These are phyloP conservation scores for Tiliacea citrago DNA, from an alignment of 2,888 invertebrate genomes.

Conservation along the genomic window DNA sequence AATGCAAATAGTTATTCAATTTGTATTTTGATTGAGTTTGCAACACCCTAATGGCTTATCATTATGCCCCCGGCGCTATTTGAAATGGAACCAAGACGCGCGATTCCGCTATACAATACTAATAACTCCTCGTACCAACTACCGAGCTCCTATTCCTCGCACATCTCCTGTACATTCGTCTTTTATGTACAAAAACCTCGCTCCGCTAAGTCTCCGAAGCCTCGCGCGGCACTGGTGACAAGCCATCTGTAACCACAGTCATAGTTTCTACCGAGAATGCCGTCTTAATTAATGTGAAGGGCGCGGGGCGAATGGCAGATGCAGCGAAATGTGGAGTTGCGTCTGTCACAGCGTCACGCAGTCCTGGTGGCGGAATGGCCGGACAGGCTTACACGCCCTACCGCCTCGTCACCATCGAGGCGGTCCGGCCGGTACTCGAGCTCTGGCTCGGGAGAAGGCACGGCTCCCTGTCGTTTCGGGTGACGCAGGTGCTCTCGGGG, in stretches of 20 bases:
- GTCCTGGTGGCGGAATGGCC: too few relatives aligned
- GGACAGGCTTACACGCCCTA: too few relatives aligned
- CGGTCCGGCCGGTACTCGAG: too few relatives aligned
- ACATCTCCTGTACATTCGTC: neutral
- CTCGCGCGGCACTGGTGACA: neutral
- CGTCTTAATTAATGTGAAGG: neutral
- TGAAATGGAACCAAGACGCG: neutral
- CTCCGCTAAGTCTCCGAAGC: neutral
- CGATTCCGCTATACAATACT: neutral
- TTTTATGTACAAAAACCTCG: neutral
- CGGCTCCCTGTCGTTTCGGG: too few relatives aligned
- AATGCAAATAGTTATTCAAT: neutral
- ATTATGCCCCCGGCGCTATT: neutral
- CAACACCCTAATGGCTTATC: neutral
- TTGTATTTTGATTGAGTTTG: neutral
- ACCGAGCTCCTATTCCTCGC: neutral
- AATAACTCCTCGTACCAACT: neutral
- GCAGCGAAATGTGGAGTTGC: too few relatives aligned
- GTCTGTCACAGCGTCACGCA: too few relatives aligned
- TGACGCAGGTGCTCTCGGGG: too few relatives aligned
- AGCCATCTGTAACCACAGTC: neutral
- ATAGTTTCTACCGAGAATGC: neutral
- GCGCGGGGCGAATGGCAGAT: too few relatives aligned
- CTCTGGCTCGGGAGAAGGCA: too few relatives aligned
- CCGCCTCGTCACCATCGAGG: too few relatives aligned